A percentile compares a stretch with the other conserved stretches of the same genome.
Evolutionary conservation across 2,888 invertebrate species (phyloP).

Genomic region (Agonopterix arenella): DNA sequence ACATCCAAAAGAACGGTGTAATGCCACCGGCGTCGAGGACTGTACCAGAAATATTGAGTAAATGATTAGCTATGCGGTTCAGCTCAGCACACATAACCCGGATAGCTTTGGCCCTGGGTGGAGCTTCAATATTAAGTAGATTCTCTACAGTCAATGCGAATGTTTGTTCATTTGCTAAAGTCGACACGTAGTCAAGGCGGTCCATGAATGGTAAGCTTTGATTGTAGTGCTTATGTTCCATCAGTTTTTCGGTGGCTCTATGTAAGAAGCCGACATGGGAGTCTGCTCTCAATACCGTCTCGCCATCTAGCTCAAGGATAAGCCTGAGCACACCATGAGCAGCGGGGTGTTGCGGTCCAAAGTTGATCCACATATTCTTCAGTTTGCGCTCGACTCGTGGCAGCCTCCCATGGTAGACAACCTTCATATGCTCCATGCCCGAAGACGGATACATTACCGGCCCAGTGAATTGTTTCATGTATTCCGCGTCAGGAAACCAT

Average conservation of each 20-base stretch:
- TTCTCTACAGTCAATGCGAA: constrained; percentile 90
- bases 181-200: constrained; percentile 91
- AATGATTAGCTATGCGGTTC: constrained; percentile 87
- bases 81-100: constrained; percentile 86
- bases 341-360: constrained; percentile 94
- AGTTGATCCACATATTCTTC: constrained; percentile 84
- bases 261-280: constrained; percentile 93
- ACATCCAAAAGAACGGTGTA: constrained; percentile 94
- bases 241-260: constrained; percentile 92
- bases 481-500: constrained; percentile 83
- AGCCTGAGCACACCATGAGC: constrained; percentile 92
- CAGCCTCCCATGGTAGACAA: constrained; percentile 42
- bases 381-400: constrained; percentile 76
- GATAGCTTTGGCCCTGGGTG: constrained; percentile 87
- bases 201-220: constrained; percentile 93
- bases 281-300: constrained; percentile 86
- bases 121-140: constrained; percentile 85
- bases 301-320: constrained; percentile 88
- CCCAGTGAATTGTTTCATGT: constrained; percentile 68
- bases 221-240: constrained; percentile 91
- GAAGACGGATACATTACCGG: constrained; percentile 77
- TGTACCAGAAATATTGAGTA: constrained; percentile 84
- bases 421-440: constrained; percentile 44
- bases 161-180: constrained; percentile 88
- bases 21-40: constrained; percentile 90